Evolutionary conservation across 1,140 invertebrate genomes (phyloP).

Genomic region (Mesaphorura yosii): DNA sequence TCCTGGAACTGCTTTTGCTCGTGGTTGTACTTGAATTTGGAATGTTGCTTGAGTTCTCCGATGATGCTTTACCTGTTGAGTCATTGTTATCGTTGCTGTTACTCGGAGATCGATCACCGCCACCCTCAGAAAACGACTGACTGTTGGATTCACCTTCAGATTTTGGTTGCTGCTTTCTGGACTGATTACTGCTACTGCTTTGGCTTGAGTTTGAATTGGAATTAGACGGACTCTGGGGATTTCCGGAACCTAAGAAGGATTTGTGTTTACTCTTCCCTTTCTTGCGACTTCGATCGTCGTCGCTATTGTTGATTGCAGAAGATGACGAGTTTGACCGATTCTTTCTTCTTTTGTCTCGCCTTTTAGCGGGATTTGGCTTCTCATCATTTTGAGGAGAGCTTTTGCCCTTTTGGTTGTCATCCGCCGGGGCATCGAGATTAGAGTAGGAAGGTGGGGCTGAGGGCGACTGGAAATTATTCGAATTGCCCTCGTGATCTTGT

Average conservation of each 20-base stretch:
- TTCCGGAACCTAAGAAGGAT: not conserved
- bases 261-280: not conserved
- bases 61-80: too few relatives aligned
- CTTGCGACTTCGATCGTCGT: not conserved
- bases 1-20: not conserved
- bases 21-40: not conserved
- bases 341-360: not conserved
- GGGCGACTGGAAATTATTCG: too few relatives aligned
- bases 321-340: too few relatives aligned
- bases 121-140: slow-evolving; percentile 1
- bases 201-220: not conserved
- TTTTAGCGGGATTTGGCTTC: too few relatives aligned
- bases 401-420: too few relatives aligned
- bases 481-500: too few relatives aligned
- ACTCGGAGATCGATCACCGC: not conserved
- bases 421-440: too few relatives aligned
- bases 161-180: not conserved
- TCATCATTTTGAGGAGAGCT: too few relatives aligned
- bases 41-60: not conserved
- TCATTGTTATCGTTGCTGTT: not conserved
- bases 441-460: too few relatives aligned
- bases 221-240: not conserved
- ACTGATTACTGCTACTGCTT: not conserved
- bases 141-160: not conserved
- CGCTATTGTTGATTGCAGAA: too few relatives aligned